A percentile compares a stretch with the other conserved stretches of the same genome.
Conservation (phyloP, 2,113 vertebrate genomes). For the Lepus americanus region DNA sequence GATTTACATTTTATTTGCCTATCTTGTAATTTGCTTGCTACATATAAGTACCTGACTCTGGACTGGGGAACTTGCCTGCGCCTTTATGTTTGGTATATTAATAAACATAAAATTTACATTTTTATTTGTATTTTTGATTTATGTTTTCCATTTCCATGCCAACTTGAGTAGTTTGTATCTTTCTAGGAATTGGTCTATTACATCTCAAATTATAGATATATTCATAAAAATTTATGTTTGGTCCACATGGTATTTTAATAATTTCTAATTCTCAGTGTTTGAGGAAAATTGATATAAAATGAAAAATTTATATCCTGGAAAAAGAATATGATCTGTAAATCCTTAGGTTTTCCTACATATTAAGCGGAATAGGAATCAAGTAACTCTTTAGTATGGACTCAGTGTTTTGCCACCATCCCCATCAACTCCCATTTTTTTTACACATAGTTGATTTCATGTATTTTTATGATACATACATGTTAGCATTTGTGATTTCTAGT, state of each 20-base stretch:
- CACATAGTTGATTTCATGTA: not conserved
- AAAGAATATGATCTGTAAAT: not conserved
- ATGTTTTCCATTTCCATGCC: not conserved
- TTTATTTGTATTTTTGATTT: not conserved
- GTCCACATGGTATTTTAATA: not conserved
- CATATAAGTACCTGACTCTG: not conserved
- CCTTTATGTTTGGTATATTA: not conserved
- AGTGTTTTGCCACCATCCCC: not conserved
- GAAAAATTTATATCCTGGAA: not conserved
- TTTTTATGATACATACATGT: not conserved
- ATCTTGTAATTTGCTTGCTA: not conserved
- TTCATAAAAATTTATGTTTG: not conserved
- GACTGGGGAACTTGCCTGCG: not conserved
- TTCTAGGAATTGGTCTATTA: not conserved
- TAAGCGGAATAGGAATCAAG: not conserved
- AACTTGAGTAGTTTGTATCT: not conserved
- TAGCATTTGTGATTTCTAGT: slow-evolving; percentile 11
- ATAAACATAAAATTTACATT: not conserved
- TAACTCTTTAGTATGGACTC: not conserved
- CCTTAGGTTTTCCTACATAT: not conserved
- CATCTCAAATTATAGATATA: not conserved
- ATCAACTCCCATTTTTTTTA: not conserved
- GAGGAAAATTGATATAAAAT: not conserved
- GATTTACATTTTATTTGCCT: not conserved
- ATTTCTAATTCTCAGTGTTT: not conserved